Base-by-base conservation (phyloP, 2,113 vertebrate genomes). In the Callithrix jacchus region DNA sequence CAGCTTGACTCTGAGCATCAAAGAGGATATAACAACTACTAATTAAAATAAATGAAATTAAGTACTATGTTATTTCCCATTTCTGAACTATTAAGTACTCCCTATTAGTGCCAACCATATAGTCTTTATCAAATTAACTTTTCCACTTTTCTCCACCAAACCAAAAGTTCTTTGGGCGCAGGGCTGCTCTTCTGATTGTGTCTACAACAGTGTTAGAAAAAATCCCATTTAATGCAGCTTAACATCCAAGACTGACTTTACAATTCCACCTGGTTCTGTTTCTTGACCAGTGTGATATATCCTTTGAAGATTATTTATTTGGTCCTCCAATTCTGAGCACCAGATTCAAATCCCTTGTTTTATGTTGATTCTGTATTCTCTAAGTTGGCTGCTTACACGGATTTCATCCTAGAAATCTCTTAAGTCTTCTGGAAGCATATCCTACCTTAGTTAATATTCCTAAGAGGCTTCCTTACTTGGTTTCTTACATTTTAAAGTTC, bases 81-180 rank as follows among this genome's bases (percentile, higher is more conserved):
- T 85, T 97, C 37, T 88, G 25, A 95, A 93, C 32, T 64, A 95
- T 89, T 71, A 89, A 79, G 49, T 93, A 54, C 27, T 95, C 49
- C 90, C 56, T 86, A 66, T 84, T 12, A 58, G 52, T 66, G 76
- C 27, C 18, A 88, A 71, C 27, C 80, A 92, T 10, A 73, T 0
- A 91, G 71, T 52, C 27, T 85, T 83, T 64, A 76, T 87, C 54
- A 97, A 92, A 89, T 81, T 89, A 81, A 68, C 49, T 80, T 83
- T 80, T 81, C 47, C 0, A 66, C 32, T 80, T 85, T 80, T 27
- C 68, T 68, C 27, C 40, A 76, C 71, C 6, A 80, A 37, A 77
- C 0, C 54, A 11, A 32, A 92, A 89, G 30, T 89, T 92, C 56
- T 35, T 76, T 49, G 35, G 74, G 17, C 79, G 30, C 64, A 56